Base-by-base conservation (phyloP, 2,797 vertebrate species). In the Valencia hispanica region DNA sequence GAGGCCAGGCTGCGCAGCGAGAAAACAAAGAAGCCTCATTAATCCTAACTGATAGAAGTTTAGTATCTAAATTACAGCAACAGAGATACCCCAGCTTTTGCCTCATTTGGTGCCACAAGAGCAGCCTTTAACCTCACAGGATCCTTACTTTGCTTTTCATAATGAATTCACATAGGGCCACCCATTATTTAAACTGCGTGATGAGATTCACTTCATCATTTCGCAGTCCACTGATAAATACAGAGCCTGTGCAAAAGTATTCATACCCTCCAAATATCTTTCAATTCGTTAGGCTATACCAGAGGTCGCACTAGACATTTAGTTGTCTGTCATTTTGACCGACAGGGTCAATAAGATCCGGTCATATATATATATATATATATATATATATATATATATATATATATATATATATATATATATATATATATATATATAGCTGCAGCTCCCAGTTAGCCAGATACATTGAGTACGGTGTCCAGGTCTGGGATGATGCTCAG, bases 31-130 rank as follows among this genome's bases (percentile, higher is more conserved):
- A 59, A 71, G 70, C 82, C 82, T 86, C 80, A 85, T 87, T 84
- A 89, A 86, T 87, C 81, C 89, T 82, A 18, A 73, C 79, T 90
- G 85, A 87, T 78, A 57, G 75, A 79, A 65, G 83, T 82, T 89
- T 84, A 87, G 77, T 66, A 9, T 39, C 59, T 74, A 4, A 70
- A 82, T 39, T 6, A 9, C 59, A 57, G 57, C 74, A 77, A 50
- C 45, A 73, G 59, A 79, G 65, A 74, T 48, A 77, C 75, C 41
- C 70, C 73, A 61, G 79, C 74, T 68, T 30, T 68, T 70, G 50
- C 68, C 73, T 74, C 36, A 47, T 57, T 66, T 75, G 43, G 18
- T 39, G 70, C 63, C 53, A 45, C 30, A 30, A 20, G 8, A 77
- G 63, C 27, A n/a, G 30, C 61, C 84, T 48, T 15, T 30, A 70